Evolutionary conservation across 2,888 invertebrate species (phyloP).

Genomic region (Gerris lacustris): DNA sequence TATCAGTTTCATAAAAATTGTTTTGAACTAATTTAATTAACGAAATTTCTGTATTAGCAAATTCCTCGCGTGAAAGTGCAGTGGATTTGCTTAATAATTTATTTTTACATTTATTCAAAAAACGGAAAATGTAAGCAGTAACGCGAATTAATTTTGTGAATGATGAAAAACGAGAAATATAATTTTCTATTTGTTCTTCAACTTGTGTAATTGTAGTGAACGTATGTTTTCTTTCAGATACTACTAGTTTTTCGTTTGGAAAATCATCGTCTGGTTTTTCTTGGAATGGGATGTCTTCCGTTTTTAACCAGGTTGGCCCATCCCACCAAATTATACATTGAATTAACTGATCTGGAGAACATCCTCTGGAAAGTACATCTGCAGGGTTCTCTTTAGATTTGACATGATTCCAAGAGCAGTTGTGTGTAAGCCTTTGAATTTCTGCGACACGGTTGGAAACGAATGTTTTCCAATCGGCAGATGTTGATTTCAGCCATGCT

Average conservation of each 20-base stretch:
- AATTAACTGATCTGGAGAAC: background rate
- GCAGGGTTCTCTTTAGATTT: conserved; percentile 8
- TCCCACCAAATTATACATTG: conserved; percentile 10
- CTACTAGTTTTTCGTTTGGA: too few species aligned
- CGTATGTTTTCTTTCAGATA: too few species aligned
- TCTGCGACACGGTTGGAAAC: conserved; percentile 13
- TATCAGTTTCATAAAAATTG: too few species aligned
- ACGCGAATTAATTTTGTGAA: too few species aligned
- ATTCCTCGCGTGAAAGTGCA: too few species aligned
- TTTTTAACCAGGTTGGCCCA: conserved; percentile 11
- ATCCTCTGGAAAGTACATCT: conserved; percentile 9
- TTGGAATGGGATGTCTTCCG: background rate
- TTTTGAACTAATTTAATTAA: too few species aligned
- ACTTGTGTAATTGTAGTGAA: too few species aligned
- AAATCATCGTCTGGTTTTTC: too few species aligned
- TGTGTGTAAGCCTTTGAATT: background rate
- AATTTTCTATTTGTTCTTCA: too few species aligned
- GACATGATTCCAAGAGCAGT: conserved; percentile 9
- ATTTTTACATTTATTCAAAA: background rate
- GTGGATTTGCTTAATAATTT: too few species aligned
- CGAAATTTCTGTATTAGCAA: too few species aligned
- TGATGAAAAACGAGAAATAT: too few species aligned
- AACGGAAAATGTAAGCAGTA: background rate
- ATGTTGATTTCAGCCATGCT: background rate
- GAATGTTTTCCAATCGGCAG: conserved; percentile 5